Percentiles rank a stretch among this genome's conserved stretches.
Conservation (phyloP, 2,113 vertebrate genomes). For the Ptilonorhynchus violaceus region DNA sequence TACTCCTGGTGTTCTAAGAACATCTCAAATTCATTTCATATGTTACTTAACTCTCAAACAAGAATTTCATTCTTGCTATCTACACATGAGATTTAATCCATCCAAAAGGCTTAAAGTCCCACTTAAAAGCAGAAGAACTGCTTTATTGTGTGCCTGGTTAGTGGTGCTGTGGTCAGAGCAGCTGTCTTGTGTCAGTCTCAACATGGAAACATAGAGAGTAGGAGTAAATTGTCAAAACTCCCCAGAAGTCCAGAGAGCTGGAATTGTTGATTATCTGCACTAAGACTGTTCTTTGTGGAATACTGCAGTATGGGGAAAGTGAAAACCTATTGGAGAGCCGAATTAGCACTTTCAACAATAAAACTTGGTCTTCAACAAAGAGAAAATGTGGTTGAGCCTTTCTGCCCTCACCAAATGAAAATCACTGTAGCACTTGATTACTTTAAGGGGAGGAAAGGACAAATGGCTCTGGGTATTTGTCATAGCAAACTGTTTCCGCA, state of each 20-base stretch:
- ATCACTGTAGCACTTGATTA: neutral
- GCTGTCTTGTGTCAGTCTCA: neutral
- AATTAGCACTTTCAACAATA: constrained; percentile 5
- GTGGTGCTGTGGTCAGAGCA: neutral
- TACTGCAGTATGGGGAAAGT: neutral
- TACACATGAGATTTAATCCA: neutral
- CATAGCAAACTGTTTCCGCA: neutral
- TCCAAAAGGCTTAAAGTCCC: neutral
- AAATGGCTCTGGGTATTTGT: neutral
- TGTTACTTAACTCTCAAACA: neutral
- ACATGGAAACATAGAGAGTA: neutral
- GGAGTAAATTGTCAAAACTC: neutral
- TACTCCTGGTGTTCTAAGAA: neutral
- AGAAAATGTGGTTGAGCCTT: neutral
- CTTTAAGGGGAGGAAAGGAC: neutral
- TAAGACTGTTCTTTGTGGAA: neutral
- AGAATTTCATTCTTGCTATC: neutral
- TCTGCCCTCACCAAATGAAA: neutral
- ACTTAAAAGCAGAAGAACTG: neutral
- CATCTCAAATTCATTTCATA: neutral
- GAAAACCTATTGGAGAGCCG: neutral
- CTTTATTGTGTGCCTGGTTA: neutral
- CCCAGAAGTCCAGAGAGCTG: neutral
- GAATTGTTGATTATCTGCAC: neutral
- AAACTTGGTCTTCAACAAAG: neutral